phyloP scores from a whole-genome alignment of 1,140 invertebrate genomes.

The Lasaia peninsularis region DNA sequence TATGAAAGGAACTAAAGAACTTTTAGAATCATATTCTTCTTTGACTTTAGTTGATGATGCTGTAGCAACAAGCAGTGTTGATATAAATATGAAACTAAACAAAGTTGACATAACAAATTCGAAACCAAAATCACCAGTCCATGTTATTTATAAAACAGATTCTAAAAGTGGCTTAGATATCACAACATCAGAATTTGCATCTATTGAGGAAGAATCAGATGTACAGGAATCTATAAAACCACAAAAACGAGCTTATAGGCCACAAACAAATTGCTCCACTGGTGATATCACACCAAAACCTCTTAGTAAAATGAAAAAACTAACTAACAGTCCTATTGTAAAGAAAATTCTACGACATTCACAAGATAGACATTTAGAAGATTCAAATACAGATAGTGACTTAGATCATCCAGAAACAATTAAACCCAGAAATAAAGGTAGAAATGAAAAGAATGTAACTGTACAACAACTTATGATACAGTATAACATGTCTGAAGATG shows the following conservation, averaged over 20 bases:
- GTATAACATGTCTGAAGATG: constrained; percentile 21
- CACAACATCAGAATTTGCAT: constrained; percentile 35
- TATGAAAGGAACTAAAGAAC: constrained; percentile 54
- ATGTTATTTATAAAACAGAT: constrained; percentile 40
- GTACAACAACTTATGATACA: constrained; percentile 41
- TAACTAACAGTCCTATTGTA: constrained; percentile 38
- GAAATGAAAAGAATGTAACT: constrained; percentile 22
- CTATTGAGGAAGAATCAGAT: constrained; percentile 27
- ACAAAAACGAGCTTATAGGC: constrained; percentile 45
- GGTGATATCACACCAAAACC: constrained; percentile 51
- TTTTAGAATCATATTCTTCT: constrained; percentile 46
- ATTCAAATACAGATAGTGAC: not conserved
- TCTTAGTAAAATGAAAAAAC: constrained; percentile 46
- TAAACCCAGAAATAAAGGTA: constrained; percentile 15
- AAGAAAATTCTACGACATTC: not conserved
- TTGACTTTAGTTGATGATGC: constrained; percentile 56
- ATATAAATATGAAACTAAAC: constrained; percentile 25
- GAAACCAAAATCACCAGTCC: constrained; percentile 28
- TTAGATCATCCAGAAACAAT: not conserved
- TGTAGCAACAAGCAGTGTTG: constrained; percentile 22
- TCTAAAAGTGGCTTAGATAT: constrained; percentile 20
- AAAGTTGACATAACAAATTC: not conserved
- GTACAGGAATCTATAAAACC: constrained; percentile 18
- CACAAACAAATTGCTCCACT: constrained; percentile 20
- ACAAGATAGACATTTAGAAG: not conserved